phyloP scores from a whole-genome alignment of 2,888 invertebrate genomes.

The Ophion costatus region DNA sequence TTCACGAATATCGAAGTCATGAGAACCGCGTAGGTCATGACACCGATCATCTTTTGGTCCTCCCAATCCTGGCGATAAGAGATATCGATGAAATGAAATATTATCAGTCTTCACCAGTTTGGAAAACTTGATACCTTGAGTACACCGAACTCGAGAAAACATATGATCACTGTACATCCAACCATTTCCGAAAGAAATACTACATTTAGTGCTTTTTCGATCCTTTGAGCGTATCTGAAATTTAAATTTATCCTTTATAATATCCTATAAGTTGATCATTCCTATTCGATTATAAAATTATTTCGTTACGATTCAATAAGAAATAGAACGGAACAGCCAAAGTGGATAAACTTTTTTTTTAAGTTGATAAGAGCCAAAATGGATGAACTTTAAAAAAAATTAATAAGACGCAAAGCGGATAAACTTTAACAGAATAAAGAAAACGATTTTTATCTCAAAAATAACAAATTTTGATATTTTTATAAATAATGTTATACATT shows the following conservation, averaged over 20 bases:
- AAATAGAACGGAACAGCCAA: no score
- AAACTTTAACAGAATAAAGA: no score
- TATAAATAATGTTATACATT: no score
- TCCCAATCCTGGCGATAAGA: conserved; percentile 74
- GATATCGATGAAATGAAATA: conserved; percentile 8
- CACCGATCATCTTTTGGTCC: conserved; percentile 71
- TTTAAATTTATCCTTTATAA: not conserved
- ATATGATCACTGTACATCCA: conserved; percentile 76
- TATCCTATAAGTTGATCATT: no score
- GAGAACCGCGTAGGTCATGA: conserved; percentile 73
- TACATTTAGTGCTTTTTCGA: conserved; percentile 76
- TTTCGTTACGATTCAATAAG: no score
- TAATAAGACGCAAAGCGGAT: no score
- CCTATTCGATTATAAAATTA: no score
- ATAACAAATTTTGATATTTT: no score
- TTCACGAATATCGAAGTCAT: conserved; percentile 77
- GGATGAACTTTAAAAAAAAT: no score
- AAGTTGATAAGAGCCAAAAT: no score
- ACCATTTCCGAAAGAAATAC: conserved; percentile 77
- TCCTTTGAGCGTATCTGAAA: conserved; percentile 75
- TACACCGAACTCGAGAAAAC: conserved; percentile 76
- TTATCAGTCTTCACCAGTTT: not conserved
- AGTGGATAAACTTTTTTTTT: no score
- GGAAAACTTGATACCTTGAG: conserved; percentile 66
- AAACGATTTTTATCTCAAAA: no score